phyloP scores from a whole-genome alignment of 1,140 invertebrate species.

The Lysiphlebus fabarum region DNA sequence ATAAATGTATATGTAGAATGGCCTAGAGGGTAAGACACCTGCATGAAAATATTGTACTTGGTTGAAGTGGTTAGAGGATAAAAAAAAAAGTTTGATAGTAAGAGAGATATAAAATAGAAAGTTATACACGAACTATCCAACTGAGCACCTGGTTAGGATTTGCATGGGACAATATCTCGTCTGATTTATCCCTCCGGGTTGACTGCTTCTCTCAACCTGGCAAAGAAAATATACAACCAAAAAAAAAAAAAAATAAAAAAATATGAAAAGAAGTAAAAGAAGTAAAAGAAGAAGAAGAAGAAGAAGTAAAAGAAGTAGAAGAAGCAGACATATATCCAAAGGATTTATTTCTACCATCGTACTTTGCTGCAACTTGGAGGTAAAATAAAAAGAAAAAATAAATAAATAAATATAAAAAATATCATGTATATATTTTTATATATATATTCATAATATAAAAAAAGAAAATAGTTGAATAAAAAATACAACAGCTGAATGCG shows the following conservation, averaged over 20 bases:
- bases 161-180: conserved; percentile 42
- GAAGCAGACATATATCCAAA: conserved; percentile 26
- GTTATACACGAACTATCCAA: too few relatives aligned
- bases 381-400: conserved; percentile 19
- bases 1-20: too few relatives aligned
- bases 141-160: conserved; percentile 32
- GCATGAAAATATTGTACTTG: too few relatives aligned
- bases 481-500: too few relatives aligned
- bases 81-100: too few relatives aligned
- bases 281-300: conserved; percentile 18
- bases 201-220: conserved; percentile 3
- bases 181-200: conserved; percentile 37
- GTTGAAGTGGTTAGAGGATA: too few relatives aligned
- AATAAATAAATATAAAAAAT: too few relatives aligned
- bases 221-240: too few relatives aligned
- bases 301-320: conserved; percentile 20
- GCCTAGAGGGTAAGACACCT: too few relatives aligned
- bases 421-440: neutral
- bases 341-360: conserved; percentile 35
- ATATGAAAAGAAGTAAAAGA: conserved; percentile 19
- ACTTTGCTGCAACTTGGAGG: conserved; percentile 21
- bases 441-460: too few relatives aligned
- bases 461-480: too few relatives aligned
- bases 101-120: too few relatives aligned
- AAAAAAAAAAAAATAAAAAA: neutral